phyloP scores from a whole-genome alignment of 2,888 invertebrate species.

The Lypha dubia region DNA sequence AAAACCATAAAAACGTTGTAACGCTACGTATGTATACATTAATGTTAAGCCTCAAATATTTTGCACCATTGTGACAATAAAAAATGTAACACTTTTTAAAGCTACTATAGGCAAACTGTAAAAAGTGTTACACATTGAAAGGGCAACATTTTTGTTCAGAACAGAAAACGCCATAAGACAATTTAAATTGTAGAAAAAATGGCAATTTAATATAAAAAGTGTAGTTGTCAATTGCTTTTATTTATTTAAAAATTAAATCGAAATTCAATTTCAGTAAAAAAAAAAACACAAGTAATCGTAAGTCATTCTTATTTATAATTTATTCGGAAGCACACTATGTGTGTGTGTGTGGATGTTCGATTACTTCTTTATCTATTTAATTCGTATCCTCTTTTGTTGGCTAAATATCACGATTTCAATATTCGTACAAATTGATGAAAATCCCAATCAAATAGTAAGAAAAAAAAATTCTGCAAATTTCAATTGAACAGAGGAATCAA shows the following conservation, averaged over 20 bases:
- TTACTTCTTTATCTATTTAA: conserved; percentile 13
- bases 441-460: conserved; percentile 8
- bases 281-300: conserved; percentile 12
- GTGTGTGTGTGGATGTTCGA: background rate
- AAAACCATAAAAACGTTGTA: too few relatives aligned
- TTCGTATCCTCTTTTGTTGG: conserved; percentile 42
- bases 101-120: too few relatives aligned
- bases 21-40: too few relatives aligned
- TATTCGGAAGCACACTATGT: background rate
- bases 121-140: too few relatives aligned
- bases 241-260: background rate
- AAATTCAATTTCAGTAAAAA: background rate
- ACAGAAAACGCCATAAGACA: too few relatives aligned
- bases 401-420: conserved; percentile 66
- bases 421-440: conserved; percentile 62
- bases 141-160: too few relatives aligned
- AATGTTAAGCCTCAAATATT: too few relatives aligned
- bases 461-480: conserved; percentile 11
- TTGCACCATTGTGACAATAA: background rate
- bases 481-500: conserved; percentile 21
- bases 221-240: background rate
- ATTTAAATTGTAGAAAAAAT: background rate
- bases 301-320: conserved; percentile 28
- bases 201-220: background rate
- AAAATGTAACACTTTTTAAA: too few relatives aligned